These are phyloP conservation scores for Salticus scenicus DNA, from an alignment of 2,888 invertebrate genomes.

Conservation along the genomic window DNA sequence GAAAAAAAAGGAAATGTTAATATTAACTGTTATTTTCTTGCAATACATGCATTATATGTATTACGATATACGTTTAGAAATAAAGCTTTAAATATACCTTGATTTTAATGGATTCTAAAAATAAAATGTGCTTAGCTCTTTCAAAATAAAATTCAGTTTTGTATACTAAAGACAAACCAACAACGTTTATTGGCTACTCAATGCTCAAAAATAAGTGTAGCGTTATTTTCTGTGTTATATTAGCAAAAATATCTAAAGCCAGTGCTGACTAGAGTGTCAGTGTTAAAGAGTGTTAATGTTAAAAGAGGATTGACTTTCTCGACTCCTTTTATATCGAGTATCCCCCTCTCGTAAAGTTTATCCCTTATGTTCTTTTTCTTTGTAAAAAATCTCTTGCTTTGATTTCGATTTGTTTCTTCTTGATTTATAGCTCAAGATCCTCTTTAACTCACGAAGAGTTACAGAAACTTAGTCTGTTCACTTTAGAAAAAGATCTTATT, in stretches of 20 bases:
- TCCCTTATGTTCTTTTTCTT: not conserved
- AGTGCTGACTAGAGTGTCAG: not conserved
- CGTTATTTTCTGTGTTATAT: too few species aligned
- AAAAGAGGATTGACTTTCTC: not conserved
- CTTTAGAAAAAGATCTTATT: not conserved
- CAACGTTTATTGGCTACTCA: too few species aligned
- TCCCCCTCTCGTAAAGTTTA: not conserved
- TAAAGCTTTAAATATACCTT: too few species aligned
- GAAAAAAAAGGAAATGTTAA: too few species aligned
- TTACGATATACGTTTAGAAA: too few species aligned
- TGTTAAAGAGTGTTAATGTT: not conserved
- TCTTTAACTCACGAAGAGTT: not conserved
- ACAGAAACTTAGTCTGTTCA: not conserved
- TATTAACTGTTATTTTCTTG: too few species aligned
- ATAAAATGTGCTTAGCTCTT: too few species aligned
- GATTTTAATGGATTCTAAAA: too few species aligned
- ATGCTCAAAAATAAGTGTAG: too few species aligned
- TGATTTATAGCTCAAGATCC: not conserved
- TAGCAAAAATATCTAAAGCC: not conserved
- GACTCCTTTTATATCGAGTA: not conserved
- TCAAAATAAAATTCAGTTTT: too few species aligned
- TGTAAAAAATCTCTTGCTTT: not conserved
- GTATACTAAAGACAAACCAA: too few species aligned
- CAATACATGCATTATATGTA: too few species aligned
- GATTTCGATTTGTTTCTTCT: not conserved